phyloP scores from a whole-genome alignment of 2,113 vertebrate genomes.

The Jacana jacana region DNA sequence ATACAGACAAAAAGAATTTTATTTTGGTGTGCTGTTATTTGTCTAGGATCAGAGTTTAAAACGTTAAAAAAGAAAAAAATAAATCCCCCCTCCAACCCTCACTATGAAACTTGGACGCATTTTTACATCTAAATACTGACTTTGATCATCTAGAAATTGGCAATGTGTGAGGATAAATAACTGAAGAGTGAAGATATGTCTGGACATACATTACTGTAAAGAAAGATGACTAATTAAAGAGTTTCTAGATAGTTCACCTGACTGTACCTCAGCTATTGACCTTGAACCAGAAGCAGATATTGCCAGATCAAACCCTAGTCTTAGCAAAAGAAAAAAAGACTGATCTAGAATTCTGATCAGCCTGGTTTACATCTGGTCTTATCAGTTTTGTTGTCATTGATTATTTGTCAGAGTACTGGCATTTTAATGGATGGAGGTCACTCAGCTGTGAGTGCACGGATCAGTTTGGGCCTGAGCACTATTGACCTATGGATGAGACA shows the following conservation, averaged over 20 bases:
- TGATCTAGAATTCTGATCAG: background rate
- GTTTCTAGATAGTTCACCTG: background rate
- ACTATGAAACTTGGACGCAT: background rate
- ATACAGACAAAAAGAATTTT: background rate
- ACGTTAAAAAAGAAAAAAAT: background rate
- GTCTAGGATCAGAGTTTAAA: background rate
- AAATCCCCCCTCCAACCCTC: accelerated
- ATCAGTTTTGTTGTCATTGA: background rate
- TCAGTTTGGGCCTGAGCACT: background rate
- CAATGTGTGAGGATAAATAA: background rate
- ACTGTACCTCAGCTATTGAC: background rate
- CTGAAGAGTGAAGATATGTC: background rate
- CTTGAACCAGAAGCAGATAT: background rate
- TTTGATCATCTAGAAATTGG: background rate
- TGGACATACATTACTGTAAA: background rate
- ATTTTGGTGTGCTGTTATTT: background rate
- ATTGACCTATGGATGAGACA: background rate
- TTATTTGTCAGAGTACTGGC: background rate
- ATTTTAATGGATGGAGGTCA: background rate
- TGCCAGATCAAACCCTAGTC: background rate
- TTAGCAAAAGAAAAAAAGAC: background rate
- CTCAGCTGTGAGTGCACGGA: background rate
- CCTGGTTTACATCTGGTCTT: background rate
- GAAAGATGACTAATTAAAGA: background rate
- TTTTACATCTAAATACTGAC: background rate